Evolutionary conservation across 2,113 vertebrate species (phyloP).

Genomic region (Cynopterus brachyotis): DNA sequence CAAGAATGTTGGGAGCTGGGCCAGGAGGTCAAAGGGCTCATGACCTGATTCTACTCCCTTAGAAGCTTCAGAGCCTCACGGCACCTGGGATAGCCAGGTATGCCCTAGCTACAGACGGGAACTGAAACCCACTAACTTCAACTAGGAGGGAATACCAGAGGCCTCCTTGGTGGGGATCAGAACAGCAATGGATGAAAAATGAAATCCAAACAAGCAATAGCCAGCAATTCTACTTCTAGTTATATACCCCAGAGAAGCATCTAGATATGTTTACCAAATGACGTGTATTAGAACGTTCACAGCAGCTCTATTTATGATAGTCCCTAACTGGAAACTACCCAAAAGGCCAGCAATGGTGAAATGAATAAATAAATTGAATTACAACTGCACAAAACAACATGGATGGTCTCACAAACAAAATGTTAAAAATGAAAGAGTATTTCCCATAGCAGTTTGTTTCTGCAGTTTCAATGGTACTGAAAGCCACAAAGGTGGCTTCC

Average conservation of each 20-base stretch:
- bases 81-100: neutral
- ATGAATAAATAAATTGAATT: neutral
- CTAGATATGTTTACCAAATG: neutral
- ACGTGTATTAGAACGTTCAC: neutral
- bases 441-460: neutral
- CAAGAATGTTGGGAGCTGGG: neutral
- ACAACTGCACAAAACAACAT: neutral
- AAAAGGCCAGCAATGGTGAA: neutral
- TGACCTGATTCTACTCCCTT: neutral
- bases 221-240: neutral
- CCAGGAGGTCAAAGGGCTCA: constrained; percentile 34
- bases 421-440: neutral
- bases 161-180: neutral
- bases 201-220: neutral
- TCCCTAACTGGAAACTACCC: neutral
- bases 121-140: neutral
- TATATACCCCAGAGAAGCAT: neutral
- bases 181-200: neutral
- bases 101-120: neutral
- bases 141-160: neutral
- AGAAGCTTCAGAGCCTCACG: neutral
- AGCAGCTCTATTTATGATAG: neutral
- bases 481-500: neutral
- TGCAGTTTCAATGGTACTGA: neutral
- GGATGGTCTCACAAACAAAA: neutral